These are phyloP conservation scores for Meles meles DNA, from an alignment of 2,113 vertebrate species.

Conservation along the genomic window DNA sequence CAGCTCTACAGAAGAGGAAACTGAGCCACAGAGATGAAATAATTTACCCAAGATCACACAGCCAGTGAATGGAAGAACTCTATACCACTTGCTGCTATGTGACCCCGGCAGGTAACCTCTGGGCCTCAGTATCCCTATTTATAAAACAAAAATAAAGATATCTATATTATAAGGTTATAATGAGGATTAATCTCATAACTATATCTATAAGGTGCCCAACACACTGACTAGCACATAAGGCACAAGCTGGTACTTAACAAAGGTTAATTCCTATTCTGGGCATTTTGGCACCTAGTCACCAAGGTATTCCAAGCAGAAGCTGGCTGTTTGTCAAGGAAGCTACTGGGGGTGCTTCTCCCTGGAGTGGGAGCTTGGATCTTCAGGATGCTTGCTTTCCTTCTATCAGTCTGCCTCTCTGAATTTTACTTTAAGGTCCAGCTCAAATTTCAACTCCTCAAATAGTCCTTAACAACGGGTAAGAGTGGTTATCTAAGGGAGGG, in stretches of 20 bases:
- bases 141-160: constrained; percentile 16
- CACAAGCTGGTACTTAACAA: background rate
- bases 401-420: background rate
- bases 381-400: background rate
- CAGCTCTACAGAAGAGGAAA: constrained; percentile 2
- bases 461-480: background rate
- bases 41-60: background rate
- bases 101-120: background rate
- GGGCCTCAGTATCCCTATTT: background rate
- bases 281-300: background rate
- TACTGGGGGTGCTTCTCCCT: background rate
- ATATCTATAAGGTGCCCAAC: background rate
- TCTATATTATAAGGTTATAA: background rate
- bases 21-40: background rate
- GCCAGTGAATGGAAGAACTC: background rate
- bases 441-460: constrained; percentile 25
- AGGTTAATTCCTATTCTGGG: background rate
- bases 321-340: background rate
- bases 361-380: background rate
- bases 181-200: background rate
- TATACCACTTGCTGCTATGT: background rate
- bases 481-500: background rate
- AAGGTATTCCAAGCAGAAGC: constrained; percentile 10
- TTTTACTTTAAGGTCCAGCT: constrained; percentile 39
- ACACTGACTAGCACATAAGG: background rate